These are phyloP conservation scores for Macroglossus sobrinus DNA, from an alignment of 2,113 vertebrate species.

Conservation along the genomic window DNA sequence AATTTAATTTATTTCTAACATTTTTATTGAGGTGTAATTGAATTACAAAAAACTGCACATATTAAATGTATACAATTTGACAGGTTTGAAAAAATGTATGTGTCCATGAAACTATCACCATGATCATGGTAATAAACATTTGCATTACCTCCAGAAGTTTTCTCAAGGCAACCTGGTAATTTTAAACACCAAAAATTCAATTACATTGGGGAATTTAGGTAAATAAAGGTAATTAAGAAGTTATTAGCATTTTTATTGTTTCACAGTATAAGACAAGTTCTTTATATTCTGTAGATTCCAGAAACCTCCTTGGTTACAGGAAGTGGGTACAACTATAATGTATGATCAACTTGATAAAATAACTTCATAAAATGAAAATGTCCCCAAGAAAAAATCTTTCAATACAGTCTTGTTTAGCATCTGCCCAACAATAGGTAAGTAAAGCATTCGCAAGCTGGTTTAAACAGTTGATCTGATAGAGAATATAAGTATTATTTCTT, in stretches of 20 bases:
- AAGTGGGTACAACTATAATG: not conserved
- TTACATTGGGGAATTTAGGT: not conserved
- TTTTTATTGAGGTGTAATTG: not conserved
- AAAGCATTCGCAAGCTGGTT: not conserved
- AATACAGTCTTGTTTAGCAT: not conserved
- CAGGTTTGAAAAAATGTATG: not conserved
- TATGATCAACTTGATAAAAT: not conserved
- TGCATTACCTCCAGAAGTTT: not conserved
- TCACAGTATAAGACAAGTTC: not conserved
- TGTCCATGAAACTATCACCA: not conserved
- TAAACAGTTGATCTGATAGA: not conserved
- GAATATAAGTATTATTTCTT: not conserved
- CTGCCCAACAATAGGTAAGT: not conserved
- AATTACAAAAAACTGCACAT: not conserved
- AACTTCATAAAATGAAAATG: not conserved
- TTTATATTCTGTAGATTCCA: not conserved
- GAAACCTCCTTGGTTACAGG: not conserved
- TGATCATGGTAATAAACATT: not conserved
- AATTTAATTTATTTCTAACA: not conserved
- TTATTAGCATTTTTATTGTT: not conserved
- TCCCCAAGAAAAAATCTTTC: not conserved
- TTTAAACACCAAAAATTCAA: not conserved
- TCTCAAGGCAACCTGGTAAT: not conserved
- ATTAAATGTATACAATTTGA: not conserved
- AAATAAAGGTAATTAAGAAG: not conserved